Percentiles rank a stretch among this genome's conserved stretches.
Evolutionary conservation across 2,888 invertebrate species (phyloP).

Genomic region (Conomelus anceps): DNA sequence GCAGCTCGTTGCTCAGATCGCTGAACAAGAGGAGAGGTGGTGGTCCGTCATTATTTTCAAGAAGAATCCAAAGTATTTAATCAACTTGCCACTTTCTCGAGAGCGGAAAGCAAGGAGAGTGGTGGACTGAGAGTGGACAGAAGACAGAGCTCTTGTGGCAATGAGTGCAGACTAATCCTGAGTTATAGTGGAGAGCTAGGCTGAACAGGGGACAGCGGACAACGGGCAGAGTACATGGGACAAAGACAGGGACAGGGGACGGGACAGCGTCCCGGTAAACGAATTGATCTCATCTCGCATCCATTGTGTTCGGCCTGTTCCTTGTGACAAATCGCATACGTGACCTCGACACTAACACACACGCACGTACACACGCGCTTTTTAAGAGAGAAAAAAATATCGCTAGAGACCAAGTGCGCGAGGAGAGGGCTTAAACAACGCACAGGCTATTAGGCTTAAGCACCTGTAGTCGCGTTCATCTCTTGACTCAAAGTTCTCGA

Average conservation of each 20-base stretch:
- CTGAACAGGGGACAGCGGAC: background rate
- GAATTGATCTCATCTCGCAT: background rate
- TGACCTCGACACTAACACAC: background rate
- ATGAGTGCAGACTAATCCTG: background rate
- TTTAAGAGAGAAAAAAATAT: background rate
- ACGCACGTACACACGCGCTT: background rate
- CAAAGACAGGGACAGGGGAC: background rate
- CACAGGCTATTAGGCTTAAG: slow-evolving; percentile 8
- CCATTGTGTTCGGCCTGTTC: background rate
- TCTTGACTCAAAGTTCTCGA: background rate
- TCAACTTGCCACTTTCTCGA: background rate
- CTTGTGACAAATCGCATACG: background rate
- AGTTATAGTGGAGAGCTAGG: background rate
- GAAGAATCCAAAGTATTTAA: background rate
- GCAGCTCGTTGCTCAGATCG: background rate
- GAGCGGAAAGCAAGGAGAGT: too few relatives aligned
- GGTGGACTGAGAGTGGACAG: too few relatives aligned
- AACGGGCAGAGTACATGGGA: background rate
- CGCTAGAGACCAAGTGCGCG: slow-evolving; percentile 3
- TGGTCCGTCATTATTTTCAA: background rate
- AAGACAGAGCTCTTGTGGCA: background rate
- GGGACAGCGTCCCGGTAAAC: background rate
- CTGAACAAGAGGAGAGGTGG: too few relatives aligned
- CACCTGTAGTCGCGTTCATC: slow-evolving; percentile 12
- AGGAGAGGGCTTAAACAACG: background rate